Conservation (phyloP, 1,140 invertebrate genomes). For the Drosophila sechellia region DNA sequence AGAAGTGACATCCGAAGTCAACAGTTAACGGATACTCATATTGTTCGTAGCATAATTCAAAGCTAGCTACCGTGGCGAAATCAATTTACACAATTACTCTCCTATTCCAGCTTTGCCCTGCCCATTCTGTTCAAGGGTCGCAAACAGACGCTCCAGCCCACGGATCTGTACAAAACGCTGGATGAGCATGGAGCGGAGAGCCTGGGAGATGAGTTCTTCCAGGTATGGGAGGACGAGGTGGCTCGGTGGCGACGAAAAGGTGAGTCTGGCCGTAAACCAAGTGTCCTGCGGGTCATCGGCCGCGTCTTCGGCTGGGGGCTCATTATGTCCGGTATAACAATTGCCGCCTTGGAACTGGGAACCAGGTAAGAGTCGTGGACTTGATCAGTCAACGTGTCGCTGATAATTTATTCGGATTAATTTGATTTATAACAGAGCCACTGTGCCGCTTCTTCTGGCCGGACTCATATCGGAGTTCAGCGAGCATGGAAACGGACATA, state of each 20-base stretch:
- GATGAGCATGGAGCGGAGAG: conserved; percentile 85
- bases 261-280: conserved; percentile 32
- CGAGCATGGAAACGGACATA: conserved; percentile 77
- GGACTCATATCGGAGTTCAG: conserved; percentile 85
- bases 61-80: conserved; percentile 11
- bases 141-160: conserved; percentile 85
- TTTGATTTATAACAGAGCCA: conserved; percentile 85
- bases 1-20: conserved; percentile 35
- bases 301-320: conserved; percentile 68
- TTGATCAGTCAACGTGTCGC: conserved; percentile 3
- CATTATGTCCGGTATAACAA: conserved; percentile 47
- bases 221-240: conserved; percentile 58
- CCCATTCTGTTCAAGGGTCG: conserved; percentile 85
- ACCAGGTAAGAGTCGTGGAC: conserved; percentile 45
- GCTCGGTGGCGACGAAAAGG: conserved; percentile 29
- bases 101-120: conserved; percentile 84
- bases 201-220: conserved; percentile 58
- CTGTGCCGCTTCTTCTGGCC: conserved; percentile 69
- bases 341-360: conserved; percentile 54
- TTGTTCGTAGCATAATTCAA: conserved; percentile 38
- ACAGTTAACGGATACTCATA: conserved; percentile 37
- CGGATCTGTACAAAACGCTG: conserved; percentile 86
- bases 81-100: conserved; percentile 20
- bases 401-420: conserved; percentile 8
- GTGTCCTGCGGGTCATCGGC: conserved; percentile 48